These are phyloP conservation scores for Melanotus villosus DNA, from an alignment of 2,888 invertebrate genomes.

Conservation along the genomic window DNA sequence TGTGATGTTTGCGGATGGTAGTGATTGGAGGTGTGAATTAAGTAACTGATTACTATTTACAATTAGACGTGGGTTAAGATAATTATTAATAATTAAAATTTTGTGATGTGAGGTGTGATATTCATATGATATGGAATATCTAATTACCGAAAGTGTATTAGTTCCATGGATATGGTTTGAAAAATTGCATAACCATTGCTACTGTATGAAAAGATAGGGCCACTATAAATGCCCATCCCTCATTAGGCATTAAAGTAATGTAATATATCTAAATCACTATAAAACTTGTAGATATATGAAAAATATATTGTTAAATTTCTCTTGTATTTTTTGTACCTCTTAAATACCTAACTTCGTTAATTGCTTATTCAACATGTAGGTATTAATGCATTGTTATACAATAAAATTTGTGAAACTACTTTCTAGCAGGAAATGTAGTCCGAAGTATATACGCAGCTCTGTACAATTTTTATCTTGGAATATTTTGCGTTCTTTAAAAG, in stretches of 20 bases:
- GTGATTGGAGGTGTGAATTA: no score
- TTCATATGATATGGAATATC: constrained; percentile 36
- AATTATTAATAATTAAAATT: constrained; percentile 45
- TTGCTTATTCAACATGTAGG: no score
- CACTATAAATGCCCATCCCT: constrained; percentile 58
- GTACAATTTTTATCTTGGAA: no score
- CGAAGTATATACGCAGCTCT: no score
- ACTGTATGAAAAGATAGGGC: constrained; percentile 58
- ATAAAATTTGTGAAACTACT: no score
- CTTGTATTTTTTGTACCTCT: constrained; percentile 57
- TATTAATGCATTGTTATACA: no score
- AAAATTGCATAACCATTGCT: constrained; percentile 54
- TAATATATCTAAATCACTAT: constrained; percentile 65
- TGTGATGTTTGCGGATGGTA: no score
- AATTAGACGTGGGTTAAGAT: constrained; percentile 11
- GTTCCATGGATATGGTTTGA: constrained; percentile 56
- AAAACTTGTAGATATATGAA: constrained; percentile 67
- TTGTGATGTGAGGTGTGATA: constrained; percentile 58
- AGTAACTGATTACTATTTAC: neutral
- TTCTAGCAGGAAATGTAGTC: no score
- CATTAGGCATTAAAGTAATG: constrained; percentile 61
- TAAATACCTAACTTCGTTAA: no score
- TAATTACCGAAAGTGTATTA: constrained; percentile 48
- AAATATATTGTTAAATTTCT: constrained; percentile 67
- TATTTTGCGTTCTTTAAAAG: no score